Base-by-base conservation (phyloP, 2,113 vertebrate species). In the Pelmatolapia mariae region DNA sequence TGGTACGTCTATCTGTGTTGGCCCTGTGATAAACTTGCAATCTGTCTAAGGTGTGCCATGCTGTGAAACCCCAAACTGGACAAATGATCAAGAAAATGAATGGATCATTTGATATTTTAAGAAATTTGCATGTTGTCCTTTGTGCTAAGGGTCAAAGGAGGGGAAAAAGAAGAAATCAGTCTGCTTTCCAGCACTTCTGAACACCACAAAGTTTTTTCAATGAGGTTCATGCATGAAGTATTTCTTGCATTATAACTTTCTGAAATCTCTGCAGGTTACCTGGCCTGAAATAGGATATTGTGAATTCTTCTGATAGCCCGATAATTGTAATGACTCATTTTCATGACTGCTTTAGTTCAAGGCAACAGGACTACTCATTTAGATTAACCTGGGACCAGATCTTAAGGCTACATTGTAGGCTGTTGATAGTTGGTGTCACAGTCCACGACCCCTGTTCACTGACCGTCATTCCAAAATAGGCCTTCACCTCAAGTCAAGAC, bases 381-480 rank as follows among this genome's bases (percentile, higher is more conserved):
- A 43, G n/a, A 15, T 71, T 16, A 40, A 24, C n/a, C 5, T 40
- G 36, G 7, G 63, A 15, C 36, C 36, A 71, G 63, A 0, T 4
- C 63, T 2, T 40, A 22, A 68, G 7, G 36, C 7, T 71, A 19
- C 4, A 38, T 66, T 38, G 19, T 66, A 66, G 33, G 33, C 33
- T n/a, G 19, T 19, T 36, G 18, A 2, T 66, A 66, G 61, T 40
- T 68, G 33, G 33, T 40, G 33, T 66, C n/a, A 2, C 63, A 68
- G 33, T 40, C 19, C 63, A 40, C 0, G 1, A 0, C 7, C 63
- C n/a, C 1, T 40, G 63, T 68, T 40, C 19, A 13, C 31, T 66
- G 61, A 54, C 10, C 10, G 10, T 24, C 6, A 56, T 13, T 56
- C 22, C n/a, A 7, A 56, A 22, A 56, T 24, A 24, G 53, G 11